A percentile compares a stretch with the other conserved stretches of the same genome.
These are phyloP conservation scores for Lepilemur ruficaudatus DNA, from an alignment of 2,797 vertebrate species.

Conservation along the genomic window DNA sequence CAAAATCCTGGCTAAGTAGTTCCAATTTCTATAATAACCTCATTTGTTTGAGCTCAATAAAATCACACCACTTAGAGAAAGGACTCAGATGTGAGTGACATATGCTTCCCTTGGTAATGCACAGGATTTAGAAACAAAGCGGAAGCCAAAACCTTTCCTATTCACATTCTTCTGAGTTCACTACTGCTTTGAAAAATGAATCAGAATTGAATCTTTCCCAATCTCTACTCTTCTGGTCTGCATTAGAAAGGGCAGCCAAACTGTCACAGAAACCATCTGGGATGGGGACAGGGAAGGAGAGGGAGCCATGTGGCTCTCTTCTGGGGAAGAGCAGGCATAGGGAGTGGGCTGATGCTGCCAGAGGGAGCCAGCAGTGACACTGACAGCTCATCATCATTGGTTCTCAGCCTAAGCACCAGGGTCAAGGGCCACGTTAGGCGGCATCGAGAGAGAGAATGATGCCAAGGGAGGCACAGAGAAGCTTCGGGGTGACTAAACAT, in stretches of 20 bases:
- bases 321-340: background rate
- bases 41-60: background rate
- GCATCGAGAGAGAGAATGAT: background rate
- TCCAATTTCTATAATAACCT: background rate
- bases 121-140: background rate
- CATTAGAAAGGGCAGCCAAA: conserved; percentile 6
- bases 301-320: background rate
- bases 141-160: background rate
- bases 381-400: background rate
- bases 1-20: background rate
- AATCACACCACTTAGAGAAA: background rate
- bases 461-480: background rate
- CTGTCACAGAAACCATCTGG: background rate
- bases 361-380: background rate
- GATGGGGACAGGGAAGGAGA: background rate
- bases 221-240: background rate
- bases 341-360: background rate
- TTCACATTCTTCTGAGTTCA: background rate
- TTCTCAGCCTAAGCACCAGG: background rate
- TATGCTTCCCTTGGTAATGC: background rate
- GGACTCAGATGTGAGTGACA: background rate
- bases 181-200: background rate
- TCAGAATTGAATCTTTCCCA: background rate
- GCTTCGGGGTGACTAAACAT: rapidly evolving
- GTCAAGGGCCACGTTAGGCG: background rate